Evolutionary conservation across 2,888 invertebrate species (phyloP).

Genomic region (Carpatolechia fugitivella): DNA sequence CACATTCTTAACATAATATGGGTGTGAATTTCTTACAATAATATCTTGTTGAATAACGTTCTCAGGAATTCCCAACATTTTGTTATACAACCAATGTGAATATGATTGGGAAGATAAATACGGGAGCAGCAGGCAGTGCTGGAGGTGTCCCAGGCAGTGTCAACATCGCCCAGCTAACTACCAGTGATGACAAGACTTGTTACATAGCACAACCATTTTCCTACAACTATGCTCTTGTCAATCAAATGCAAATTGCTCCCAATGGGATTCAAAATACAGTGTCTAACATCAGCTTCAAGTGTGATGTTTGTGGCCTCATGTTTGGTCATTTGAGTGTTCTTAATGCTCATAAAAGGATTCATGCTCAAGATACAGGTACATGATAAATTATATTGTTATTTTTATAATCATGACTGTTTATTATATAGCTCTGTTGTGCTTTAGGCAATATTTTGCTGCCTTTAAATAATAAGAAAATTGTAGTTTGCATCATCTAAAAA

Average conservation of each 20-base stretch:
- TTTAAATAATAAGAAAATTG: too few species aligned
- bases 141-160: conserved; percentile 78
- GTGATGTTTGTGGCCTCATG: conserved; percentile 92
- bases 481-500: too few species aligned
- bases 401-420: neutral
- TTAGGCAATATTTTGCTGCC: neutral
- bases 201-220: conserved; percentile 87
- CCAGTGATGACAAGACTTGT: conserved; percentile 83
- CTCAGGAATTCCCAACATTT: conserved; percentile 83
- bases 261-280: conserved; percentile 84
- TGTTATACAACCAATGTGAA: conserved; percentile 85
- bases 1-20: too few species aligned
- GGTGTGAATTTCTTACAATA: too few species aligned
- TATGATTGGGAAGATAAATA: conserved; percentile 82
- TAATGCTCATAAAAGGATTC: conserved; percentile 92
- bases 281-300: conserved; percentile 91
- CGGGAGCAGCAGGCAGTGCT: conserved; percentile 55
- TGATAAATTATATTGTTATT: too few species aligned
- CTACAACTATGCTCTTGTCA: conserved; percentile 90
- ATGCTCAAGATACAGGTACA: conserved; percentile 81
- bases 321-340: conserved; percentile 89
- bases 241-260: conserved; percentile 90
- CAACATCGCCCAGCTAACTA: conserved; percentile 84
- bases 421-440: too few species aligned
- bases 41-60: neutral